Base-by-base conservation (phyloP, 2,113 vertebrate species). In the Trinectes maculatus region DNA sequence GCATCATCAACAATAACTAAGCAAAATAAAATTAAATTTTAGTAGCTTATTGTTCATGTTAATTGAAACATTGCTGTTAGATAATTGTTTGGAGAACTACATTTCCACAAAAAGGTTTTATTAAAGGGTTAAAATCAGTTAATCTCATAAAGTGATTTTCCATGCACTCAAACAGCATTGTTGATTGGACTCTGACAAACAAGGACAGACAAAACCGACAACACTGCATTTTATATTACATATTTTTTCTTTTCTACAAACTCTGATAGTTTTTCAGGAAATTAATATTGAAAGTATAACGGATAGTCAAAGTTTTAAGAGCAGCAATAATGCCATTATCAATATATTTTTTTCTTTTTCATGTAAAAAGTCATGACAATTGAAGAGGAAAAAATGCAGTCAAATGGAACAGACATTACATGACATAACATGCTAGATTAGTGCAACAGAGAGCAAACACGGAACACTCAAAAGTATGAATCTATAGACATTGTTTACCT, bases 401-500 rank as follows among this genome's bases (percentile, higher is more conserved):
- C 40, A 75, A 40, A 71, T 13, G 7, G 31, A 72, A 56, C 71
- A 56, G 22, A 66, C 18, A 26, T 19, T 39, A 47, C 1, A 67
- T 15, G 31, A 40, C 37, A 64, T 62, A 15, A 60, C 4, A 71
- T 13, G 34, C 3, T 8, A 15, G 6, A 49, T 10, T 6, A 33
- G 29, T 8, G 61, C 8, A 12, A 59, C 12, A 33, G 51, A 57
- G 36, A 16, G 28, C 12, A 43, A 24, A 40, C 16, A 19, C 3
- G 24, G 22, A 33, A 54, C 13, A 55, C 39, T 28, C 19, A 22
- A 34, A 71, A 31, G 15, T 39, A 16, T 40, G n/a, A n/a, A 68
- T 49, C 5, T n/a, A 12, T 4, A 61, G 29, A 19, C 11, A 2
- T 26, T 15, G 57, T 82, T 86, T 58, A 94, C 93, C 92, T 93